A percentile compares a stretch with the other conserved stretches of the same genome.
Conservation (phyloP, 2,888 invertebrate genomes). For the Branchellion lobata region DNA sequence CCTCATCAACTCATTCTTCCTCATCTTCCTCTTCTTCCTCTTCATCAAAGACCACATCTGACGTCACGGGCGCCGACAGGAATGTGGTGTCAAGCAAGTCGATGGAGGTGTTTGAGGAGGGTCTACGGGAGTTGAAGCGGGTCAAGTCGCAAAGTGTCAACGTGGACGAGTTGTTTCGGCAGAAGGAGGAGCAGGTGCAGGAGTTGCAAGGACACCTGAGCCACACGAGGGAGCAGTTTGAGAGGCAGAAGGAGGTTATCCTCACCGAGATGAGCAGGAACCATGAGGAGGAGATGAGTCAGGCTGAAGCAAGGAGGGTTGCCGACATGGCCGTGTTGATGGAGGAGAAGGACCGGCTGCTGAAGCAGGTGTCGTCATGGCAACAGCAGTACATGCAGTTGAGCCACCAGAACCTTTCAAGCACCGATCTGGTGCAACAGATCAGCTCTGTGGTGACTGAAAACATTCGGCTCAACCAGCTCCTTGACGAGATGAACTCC, state of each 20-base stretch:
- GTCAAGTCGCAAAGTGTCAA: conserved; percentile 16
- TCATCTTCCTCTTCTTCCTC: background rate
- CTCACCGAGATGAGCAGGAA: background rate
- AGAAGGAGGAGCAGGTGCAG: conserved; percentile 52
- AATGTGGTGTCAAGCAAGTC: background rate
- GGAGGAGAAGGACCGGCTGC: conserved; percentile 30
- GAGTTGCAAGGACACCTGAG: conserved; percentile 53
- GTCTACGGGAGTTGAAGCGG: conserved; percentile 23
- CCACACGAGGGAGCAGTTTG: conserved; percentile 50
- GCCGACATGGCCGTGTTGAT: conserved; percentile 24
- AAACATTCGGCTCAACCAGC: conserved; percentile 46
- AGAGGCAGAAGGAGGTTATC: conserved; percentile 17
- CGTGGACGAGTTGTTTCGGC: conserved; percentile 32
- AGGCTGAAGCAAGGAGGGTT: background rate
- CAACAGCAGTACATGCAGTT: conserved; percentile 49
- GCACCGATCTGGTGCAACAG: conserved; percentile 48
- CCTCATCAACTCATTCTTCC: background rate
- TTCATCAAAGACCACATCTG: background rate
- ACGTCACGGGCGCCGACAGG: no score
- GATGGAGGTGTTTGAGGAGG: conserved; percentile 9
- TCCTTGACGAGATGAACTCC: conserved; percentile 40
- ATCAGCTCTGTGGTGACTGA: conserved; percentile 45
- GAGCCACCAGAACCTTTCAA: conserved; percentile 49
- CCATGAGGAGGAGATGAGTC: background rate
- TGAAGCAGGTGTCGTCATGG: conserved; percentile 46